Evolutionary conservation across 2,113 vertebrate species (phyloP).

Genomic region (Salminus brasiliensis): DNA sequence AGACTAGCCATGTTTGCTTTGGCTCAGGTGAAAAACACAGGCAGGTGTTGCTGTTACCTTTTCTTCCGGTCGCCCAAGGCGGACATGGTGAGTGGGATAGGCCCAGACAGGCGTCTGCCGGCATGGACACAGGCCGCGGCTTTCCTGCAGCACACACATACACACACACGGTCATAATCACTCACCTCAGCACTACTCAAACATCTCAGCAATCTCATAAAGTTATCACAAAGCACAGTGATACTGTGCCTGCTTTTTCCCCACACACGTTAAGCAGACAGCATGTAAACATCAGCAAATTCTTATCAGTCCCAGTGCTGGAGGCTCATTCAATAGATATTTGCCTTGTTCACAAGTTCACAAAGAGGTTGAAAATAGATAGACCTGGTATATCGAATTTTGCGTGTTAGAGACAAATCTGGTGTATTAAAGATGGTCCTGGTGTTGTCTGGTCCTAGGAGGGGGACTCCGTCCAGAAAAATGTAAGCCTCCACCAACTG

Average conservation of each 20-base stretch:
- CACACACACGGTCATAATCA: conserved; percentile 13
- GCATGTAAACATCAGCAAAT: not conserved
- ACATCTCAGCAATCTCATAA: conserved; percentile 23
- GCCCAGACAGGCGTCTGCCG: conserved; percentile 83
- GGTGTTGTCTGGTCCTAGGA: no score
- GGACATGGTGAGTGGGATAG: conserved; percentile 77
- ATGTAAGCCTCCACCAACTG: no score
- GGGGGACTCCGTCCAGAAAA: no score
- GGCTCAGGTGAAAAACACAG: conserved; percentile 7
- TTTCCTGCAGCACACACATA: conserved; percentile 76
- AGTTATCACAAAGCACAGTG: not conserved
- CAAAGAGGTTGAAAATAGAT: not conserved
- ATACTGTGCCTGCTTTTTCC: not conserved
- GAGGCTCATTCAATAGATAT: no score
- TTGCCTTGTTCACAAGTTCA: no score
- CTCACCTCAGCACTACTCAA: not conserved
- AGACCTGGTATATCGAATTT: no score
- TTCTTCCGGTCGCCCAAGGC: conserved; percentile 78
- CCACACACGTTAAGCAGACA: not conserved
- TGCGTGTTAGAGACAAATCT: no score
- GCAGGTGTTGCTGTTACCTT: conserved; percentile 74
- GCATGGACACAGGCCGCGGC: conserved; percentile 95
- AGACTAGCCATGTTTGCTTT: conserved; percentile 13
- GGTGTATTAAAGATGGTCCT: no score
- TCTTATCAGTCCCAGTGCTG: not conserved